Evolutionary conservation across 2,888 invertebrate genomes (phyloP), one percentile per base, ranked within the genome.

Genomic region (Litoditis marina): DNA sequence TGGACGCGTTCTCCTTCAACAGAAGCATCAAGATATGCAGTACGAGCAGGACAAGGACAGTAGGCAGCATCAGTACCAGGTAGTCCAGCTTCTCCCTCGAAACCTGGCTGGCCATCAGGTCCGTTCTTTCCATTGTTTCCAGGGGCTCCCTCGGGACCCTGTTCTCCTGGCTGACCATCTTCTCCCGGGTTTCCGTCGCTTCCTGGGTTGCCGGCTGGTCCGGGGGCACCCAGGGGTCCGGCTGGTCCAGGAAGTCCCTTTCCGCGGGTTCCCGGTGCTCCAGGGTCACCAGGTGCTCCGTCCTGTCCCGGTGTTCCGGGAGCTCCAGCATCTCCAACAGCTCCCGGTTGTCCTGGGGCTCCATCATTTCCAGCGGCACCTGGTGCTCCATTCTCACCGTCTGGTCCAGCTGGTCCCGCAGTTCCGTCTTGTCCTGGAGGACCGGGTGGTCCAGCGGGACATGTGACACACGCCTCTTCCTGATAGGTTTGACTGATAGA

Each of bases 231-330:
- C 25, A 63, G n/a, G 30, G 39, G 28, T 51, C 59, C 59, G 1
- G 50, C 50, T 6, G n/a, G 7, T 42, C 59, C 59, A 39, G 51
- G 31, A 32, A n/a, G n/a, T n/a, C n/a, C n/a, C n/a, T n/a, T n/a
- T n/a, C n/a, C n/a, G n/a, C n/a, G n/a, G n/a, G n/a, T n/a, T n/a
- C n/a, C n/a, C n/a, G n/a, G n/a, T n/a, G n/a, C n/a, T n/a, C n/a
- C n/a, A n/a, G n/a, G n/a, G n/a, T n/a, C n/a, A n/a, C n/a, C n/a
- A n/a, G n/a, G 67, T 13, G 55, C 54, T 60, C 69, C 69, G 27
- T 65, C 65, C 52, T 63, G 64, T n/a, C 70, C 70, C 31, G 68
- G 70, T 28, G 57, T 56, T 16, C 69, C 69, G 19, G 63, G 63
- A n/a, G 57, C 60, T 57, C 69, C 69, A 27, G 63, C 58, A 31